phyloP scores from a whole-genome alignment of 2,888 invertebrate genomes.

The Peribatodes rhomboidaria region DNA sequence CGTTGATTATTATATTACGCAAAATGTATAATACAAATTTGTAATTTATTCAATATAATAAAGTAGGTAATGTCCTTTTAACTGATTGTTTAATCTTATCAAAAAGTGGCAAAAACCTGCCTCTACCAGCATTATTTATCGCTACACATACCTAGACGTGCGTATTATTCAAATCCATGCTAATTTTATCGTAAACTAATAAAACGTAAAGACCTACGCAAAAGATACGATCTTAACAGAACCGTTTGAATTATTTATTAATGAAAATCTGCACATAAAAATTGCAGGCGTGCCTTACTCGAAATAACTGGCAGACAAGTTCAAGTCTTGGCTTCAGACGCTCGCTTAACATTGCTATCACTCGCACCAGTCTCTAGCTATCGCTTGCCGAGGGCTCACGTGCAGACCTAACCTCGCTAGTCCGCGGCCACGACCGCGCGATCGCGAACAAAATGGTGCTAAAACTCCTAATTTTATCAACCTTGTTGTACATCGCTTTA shows the following conservation, averaged over 20 bases:
- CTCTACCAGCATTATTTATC: not conserved
- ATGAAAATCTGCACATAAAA: constrained; percentile 29
- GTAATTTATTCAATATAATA: too few species aligned
- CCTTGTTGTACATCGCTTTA: constrained; percentile 42
- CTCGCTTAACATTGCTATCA: not conserved
- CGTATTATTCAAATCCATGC: constrained; percentile 19
- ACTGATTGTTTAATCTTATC: not conserved
- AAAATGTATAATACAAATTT: too few species aligned
- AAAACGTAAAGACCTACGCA: not conserved
- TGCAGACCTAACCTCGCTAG: not conserved
- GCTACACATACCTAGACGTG: not conserved
- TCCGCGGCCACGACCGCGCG: constrained; percentile 31
- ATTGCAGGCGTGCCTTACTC: constrained; percentile 21
- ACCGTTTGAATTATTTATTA: constrained; percentile 25
- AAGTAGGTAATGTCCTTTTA: too few species aligned
- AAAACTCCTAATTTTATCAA: constrained; percentile 49
- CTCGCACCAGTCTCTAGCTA: constrained; percentile 16
- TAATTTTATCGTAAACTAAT: constrained; percentile 14
- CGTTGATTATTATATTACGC: too few species aligned
- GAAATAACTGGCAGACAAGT: constrained; percentile 29
- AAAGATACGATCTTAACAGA: constrained; percentile 7
- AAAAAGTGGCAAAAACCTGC: not conserved
- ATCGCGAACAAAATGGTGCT: constrained; percentile 50
- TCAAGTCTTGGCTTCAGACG: constrained; percentile 15
- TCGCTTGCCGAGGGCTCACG: constrained; percentile 8